Base-by-base conservation (phyloP, 2,888 invertebrate genomes). In the Lysandra coridon region DNA sequence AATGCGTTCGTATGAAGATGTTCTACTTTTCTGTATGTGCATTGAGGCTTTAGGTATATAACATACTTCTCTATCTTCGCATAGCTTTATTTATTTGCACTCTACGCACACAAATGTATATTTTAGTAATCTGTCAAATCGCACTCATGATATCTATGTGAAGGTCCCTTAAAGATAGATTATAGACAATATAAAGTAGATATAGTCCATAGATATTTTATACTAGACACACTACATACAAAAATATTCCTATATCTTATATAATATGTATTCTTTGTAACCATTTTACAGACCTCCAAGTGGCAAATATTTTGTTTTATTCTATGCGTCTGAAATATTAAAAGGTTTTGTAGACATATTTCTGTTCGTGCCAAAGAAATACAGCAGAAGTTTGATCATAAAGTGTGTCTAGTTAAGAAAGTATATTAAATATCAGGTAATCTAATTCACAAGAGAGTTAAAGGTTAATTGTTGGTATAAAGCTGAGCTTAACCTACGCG, bases 181-280 rank as follows among this genome's bases (percentile, higher is more conserved):
- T 53, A 14, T 76, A 76, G 76, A 57, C 76, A 76, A 76, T 76
- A 57, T 76, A 57, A 49, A 33, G 30, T 76, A 76, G 53, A 57
- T 57, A 57, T 57, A 57, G 57, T 57, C 17, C 57, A 33, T 76
- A 75, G 75, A 75, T 49, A 75, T 75, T 10, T 4, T 17, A 75
- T 49, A 75, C 75, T 74, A 44, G 74, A 75, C 53, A 49, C 69
- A 69, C 69, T 64, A 12, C 23, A 30, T 2, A 64, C 10, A 64
- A 64, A 23, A 23, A 30, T 49, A 44, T 44, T 44, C 40, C 44
- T 44, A 44, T 44, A 49, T 49, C 49, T 49, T 44, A 44, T 10
- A 12, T 10, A 49, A 49, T 49, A 12, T 49, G 49, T 49, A 49
- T 49, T 49, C 49, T 12, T 62, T n/a, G 4, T 1, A 57, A 57